Conservation (phyloP, 2,113 vertebrate genomes). For the Dipodomys merriami region DNA sequence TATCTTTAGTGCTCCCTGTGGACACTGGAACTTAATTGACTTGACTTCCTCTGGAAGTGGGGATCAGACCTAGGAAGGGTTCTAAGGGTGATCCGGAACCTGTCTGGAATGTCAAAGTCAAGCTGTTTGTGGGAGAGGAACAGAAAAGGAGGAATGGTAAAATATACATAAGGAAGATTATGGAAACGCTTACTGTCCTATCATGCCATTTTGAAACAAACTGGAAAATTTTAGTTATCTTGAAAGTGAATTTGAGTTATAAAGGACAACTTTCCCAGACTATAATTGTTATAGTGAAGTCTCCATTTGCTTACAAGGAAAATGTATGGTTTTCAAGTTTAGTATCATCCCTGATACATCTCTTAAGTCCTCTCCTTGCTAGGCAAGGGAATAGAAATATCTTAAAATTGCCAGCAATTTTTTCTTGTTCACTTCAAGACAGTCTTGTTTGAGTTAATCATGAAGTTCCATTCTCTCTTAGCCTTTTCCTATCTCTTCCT, state of each 20-base stretch:
- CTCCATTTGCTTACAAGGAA: neutral
- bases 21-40: too few relatives aligned
- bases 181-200: neutral
- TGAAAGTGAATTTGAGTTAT: neutral
- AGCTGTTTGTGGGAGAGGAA: neutral
- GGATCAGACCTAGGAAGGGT: rapidly evolving
- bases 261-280: neutral
- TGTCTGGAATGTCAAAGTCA: neutral
- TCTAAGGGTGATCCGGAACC: neutral
- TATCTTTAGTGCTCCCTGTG: too few relatives aligned
- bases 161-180: constrained; percentile 5
- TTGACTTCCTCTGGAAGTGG: too few relatives aligned
- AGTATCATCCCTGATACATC: neutral
- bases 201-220: neutral
- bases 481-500: too few relatives aligned
- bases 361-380: neutral
- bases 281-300: neutral
- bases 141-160: neutral
- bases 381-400: neutral
- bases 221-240: neutral
- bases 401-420: neutral
- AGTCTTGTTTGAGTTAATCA: neutral
- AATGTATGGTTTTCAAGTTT: neutral
- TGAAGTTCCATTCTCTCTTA: neutral
- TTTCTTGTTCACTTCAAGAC: neutral